Percentiles rank a stretch among this genome's conserved stretches.
Conservation (phyloP, 2,113 vertebrate species). For the Diadophis punctatus region DNA sequence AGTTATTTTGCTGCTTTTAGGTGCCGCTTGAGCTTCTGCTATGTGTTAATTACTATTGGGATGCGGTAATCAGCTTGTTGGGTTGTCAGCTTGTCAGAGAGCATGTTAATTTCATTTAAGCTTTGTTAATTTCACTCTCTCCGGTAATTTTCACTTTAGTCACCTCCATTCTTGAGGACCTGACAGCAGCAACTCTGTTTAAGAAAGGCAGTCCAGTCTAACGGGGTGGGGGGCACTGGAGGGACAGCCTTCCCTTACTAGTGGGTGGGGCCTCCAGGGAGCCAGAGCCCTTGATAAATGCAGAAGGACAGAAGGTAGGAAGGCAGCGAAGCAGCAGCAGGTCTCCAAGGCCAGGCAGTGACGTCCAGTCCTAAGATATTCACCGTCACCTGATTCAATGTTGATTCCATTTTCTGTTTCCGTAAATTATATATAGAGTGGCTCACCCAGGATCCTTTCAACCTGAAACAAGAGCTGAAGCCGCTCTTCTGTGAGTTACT, state of each 20-base stretch:
- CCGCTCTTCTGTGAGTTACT: not conserved
- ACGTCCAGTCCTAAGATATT: not conserved
- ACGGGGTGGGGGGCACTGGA: accelerated
- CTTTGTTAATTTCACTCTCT: conserved; percentile 34
- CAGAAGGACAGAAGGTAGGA: not conserved
- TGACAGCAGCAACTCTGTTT: conserved; percentile 6
- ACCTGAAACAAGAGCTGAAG: not conserved
- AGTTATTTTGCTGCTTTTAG: conserved; percentile 24
- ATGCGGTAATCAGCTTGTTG: conserved; percentile 33
- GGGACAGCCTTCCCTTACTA: not conserved
- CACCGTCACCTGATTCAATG: not conserved
- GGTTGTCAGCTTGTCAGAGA: conserved; percentile 34
- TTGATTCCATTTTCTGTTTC: not conserved
- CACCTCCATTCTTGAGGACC: conserved; percentile 20
- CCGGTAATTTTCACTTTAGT: conserved; percentile 30
- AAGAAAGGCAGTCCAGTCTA: not conserved
- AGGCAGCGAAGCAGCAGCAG: not conserved
- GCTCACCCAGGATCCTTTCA: not conserved
- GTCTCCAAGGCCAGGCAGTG: accelerated
- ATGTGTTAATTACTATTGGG: conserved; percentile 35
- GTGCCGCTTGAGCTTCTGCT: conserved; percentile 13
- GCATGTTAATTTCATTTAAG: conserved; percentile 37
- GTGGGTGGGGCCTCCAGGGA: not conserved
- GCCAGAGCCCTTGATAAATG: conserved; percentile 20
- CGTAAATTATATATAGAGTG: not conserved